Percentiles rank a stretch among this genome's conserved stretches.
phyloP scores from a whole-genome alignment of 2,113 vertebrate species.

The Geothlypis trichas region DNA sequence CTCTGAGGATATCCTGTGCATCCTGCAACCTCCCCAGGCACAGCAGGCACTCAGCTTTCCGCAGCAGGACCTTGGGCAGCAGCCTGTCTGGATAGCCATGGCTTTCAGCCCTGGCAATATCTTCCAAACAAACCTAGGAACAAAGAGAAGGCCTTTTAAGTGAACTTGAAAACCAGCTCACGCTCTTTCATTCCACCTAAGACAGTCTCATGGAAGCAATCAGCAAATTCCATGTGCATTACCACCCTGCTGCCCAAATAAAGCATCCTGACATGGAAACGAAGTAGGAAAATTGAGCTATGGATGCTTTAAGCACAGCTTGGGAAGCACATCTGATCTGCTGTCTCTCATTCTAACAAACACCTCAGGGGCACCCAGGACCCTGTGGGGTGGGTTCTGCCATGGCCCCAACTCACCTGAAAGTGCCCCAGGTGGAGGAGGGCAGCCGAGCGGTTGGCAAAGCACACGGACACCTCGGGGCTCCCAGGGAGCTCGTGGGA shows the following conservation, averaged over 20 bases:
- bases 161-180: background rate
- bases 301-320: background rate
- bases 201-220: background rate
- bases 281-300: fast-evolving
- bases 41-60: constrained; percentile 80
- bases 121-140: constrained; percentile 83
- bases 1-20: background rate
- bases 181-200: background rate
- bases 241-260: background rate
- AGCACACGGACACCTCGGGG: constrained; percentile 85
- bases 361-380: background rate
- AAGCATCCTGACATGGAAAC: background rate
- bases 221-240: fast-evolving
- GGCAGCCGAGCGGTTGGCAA: constrained; percentile 91
- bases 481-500: constrained; percentile 75
- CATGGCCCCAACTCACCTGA: constrained; percentile 66
- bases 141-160: background rate
- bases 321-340: background rate
- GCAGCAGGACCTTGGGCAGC: constrained; percentile 81
- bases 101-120: constrained; percentile 80
- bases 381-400: background rate
- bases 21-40: constrained; percentile 65
- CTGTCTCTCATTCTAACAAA: background rate
- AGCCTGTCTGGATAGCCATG: constrained; percentile 84
- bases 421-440: constrained; percentile 82